These are phyloP conservation scores for Tetraodon nigroviridis DNA, from an alignment of 2,113 vertebrate species.

Conservation along the genomic window DNA sequence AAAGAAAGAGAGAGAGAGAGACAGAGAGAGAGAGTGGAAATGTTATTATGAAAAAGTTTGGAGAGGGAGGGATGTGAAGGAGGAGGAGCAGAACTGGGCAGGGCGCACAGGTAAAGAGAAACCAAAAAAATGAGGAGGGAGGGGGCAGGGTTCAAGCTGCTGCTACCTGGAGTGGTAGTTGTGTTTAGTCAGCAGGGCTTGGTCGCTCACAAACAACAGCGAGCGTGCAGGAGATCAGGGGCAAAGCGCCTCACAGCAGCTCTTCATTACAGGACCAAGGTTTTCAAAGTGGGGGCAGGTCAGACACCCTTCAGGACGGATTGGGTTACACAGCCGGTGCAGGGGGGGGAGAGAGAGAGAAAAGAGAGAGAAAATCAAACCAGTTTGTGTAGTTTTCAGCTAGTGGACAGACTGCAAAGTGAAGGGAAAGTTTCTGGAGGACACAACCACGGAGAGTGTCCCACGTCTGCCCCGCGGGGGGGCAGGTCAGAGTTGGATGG, in stretches of 20 bases:
- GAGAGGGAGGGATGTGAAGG: slow-evolving; percentile 10
- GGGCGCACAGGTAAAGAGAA: slow-evolving; percentile 32
- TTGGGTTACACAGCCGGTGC: slow-evolving; percentile 35
- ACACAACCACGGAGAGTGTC: slow-evolving; percentile 10
- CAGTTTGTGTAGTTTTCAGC: slow-evolving; percentile 12
- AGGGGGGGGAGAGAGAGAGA: slow-evolving; percentile 8
- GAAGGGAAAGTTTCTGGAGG: slow-evolving; percentile 13
- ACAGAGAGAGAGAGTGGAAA: neutral
- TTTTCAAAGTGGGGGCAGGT: slow-evolving; percentile 18
- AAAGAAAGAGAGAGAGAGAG: neutral
- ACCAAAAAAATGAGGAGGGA: neutral
- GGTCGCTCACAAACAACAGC: slow-evolving; percentile 32
- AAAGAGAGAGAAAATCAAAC: slow-evolving; percentile 1
- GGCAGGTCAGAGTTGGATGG: neutral
- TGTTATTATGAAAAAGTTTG: slow-evolving; percentile 13
- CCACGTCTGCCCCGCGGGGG: slow-evolving; percentile 4
- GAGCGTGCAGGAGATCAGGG: slow-evolving; percentile 4
- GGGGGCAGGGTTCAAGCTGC: slow-evolving; percentile 47
- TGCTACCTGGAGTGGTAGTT: slow-evolving; percentile 50
- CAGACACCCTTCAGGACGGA: slow-evolving; percentile 27
- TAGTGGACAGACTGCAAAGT: slow-evolving; percentile 1
- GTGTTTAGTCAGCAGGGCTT: slow-evolving; percentile 50
- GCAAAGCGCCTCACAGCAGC: slow-evolving; percentile 1
- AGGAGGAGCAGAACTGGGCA: slow-evolving; percentile 34
- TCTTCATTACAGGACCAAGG: slow-evolving; percentile 6